Percentiles rank a stretch among this genome's conserved stretches.
Evolutionary conservation across 2,113 vertebrate genomes (phyloP).

Genomic region (Urocitellus parryii): DNA sequence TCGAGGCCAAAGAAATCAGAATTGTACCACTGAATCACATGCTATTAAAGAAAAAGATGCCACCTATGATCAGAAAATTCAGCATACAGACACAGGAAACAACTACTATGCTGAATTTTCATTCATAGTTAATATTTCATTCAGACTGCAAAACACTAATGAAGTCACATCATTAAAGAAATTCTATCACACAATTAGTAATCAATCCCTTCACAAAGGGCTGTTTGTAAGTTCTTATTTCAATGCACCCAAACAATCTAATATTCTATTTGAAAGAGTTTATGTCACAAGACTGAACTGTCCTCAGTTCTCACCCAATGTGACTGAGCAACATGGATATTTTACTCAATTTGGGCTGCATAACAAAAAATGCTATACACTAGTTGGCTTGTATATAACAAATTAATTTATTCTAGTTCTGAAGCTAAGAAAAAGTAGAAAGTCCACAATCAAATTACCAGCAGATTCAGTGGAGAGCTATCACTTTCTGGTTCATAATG

Average conservation of each 20-base stretch:
- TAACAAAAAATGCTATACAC: neutral
- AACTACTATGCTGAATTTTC: slow-evolving; percentile 5
- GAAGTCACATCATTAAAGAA: slow-evolving; percentile 43
- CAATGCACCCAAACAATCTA: neutral
- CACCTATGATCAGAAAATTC: no score
- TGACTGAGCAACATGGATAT: neutral
- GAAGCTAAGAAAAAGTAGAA: neutral
- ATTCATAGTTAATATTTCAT: slow-evolving; percentile 36
- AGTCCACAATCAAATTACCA: neutral
- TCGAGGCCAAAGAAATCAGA: no score
- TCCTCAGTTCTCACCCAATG: neutral
- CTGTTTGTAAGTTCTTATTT: neutral
- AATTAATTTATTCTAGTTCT: neutral
- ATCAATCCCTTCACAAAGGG: neutral
- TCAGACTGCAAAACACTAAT: slow-evolving; percentile 41
- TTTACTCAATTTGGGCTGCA: neutral
- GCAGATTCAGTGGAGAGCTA: neutral
- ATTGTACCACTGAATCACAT: no score
- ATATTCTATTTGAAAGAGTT: neutral
- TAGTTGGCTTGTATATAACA: neutral
- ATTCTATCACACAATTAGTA: neutral
- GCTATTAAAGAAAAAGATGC: no score
- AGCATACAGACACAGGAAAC: neutral
- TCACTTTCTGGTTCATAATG: neutral
- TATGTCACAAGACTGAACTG: neutral